Base-by-base conservation (phyloP, 2,113 vertebrate species). In the Lampris megalopsis region DNA sequence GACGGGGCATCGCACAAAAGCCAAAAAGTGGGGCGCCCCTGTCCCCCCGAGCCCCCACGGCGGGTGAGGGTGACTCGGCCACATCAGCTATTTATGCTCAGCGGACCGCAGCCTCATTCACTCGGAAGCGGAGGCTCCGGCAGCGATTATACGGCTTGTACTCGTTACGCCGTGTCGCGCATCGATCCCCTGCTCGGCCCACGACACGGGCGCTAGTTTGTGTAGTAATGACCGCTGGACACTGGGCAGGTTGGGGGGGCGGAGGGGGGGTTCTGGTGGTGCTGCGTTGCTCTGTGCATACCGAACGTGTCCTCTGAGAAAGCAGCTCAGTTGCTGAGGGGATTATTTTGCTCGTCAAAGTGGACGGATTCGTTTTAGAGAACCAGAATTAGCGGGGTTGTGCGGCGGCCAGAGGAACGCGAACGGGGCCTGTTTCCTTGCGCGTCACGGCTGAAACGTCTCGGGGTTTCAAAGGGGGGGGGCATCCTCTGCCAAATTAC, bases 61-160 rank as follows among this genome's bases (percentile, higher is more conserved):
- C 69, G 63, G 79, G 75, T 69, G 40, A 6, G 50, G 11, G 75
- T 67, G 70, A 77, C 74, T 79, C 38, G 75, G 61, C 61, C 88
- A 78, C 84, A 84, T 91, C 56, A 89, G 83, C 9, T 91, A 83
- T 91, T 82, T 2, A 88, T 86, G 80, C 56, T 71, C 11, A 52
- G 68, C 77, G 75, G 85, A 65, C 68, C 65, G 40, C 66, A 82
- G 56, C 87, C 82, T 80, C 68, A 78, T 88, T 83, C 72, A 83
- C 74, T 76, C 71, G 87, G 75, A 84, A 71, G 35, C n/a, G 48
- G 64, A 70, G 72, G 74, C 58, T 75, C 37, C 63, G 73, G 70
- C 53, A 67, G 79, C 78, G 73, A 69, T 90, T 82, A 83, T 62
- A 57, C 74, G 67, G 78, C 77, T 57, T 75, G 65, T 61, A 45